These are phyloP conservation scores for Anthopleura xanthogrammica DNA, from an alignment of 92 coral and sea anemone genomes.

Conservation along the genomic window DNA sequence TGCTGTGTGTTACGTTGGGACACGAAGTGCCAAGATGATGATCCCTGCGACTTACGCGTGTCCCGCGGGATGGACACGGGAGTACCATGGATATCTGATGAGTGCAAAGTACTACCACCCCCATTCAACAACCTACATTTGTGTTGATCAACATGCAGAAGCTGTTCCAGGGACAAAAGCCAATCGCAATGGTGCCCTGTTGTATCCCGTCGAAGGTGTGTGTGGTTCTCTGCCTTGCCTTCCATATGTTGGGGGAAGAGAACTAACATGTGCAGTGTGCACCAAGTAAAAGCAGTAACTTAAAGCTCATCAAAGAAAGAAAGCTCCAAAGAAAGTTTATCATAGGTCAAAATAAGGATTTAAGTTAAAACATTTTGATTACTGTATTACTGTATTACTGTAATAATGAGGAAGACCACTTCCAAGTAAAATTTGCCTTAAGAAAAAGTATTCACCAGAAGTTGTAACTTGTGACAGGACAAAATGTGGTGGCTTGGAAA, in stretches of 20 bases:
- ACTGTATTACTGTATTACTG: too few relatives aligned
- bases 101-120: neutral
- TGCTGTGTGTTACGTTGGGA: slow-evolving; percentile 51
- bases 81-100: slow-evolving; percentile 59
- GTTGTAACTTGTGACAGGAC: too few relatives aligned
- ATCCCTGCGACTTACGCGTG: slow-evolving; percentile 68
- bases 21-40: slow-evolving; percentile 66
- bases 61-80: slow-evolving; percentile 46
- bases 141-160: slow-evolving; percentile 65
- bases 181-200: slow-evolving; percentile 44
- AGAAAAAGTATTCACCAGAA: too few relatives aligned
- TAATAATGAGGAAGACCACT: too few relatives aligned
- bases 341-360: too few relatives aligned
- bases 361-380: too few relatives aligned
- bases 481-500: too few relatives aligned
- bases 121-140: slow-evolving; percentile 38
- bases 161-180: slow-evolving; percentile 32
- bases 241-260: slow-evolving; percentile 46
- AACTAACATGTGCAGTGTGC: slow-evolving; percentile 70
- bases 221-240: slow-evolving; percentile 51
- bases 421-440: too few relatives aligned
- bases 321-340: too few relatives aligned
- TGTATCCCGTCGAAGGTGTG: slow-evolving; percentile 45
- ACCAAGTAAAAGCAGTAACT: slow-evolving; percentile 22
- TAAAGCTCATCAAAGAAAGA: too few relatives aligned